Evolutionary conservation across 2,888 invertebrate species (phyloP), one percentile per base, ranked within the genome.

Genomic region (Celastrina argiolus): DNA sequence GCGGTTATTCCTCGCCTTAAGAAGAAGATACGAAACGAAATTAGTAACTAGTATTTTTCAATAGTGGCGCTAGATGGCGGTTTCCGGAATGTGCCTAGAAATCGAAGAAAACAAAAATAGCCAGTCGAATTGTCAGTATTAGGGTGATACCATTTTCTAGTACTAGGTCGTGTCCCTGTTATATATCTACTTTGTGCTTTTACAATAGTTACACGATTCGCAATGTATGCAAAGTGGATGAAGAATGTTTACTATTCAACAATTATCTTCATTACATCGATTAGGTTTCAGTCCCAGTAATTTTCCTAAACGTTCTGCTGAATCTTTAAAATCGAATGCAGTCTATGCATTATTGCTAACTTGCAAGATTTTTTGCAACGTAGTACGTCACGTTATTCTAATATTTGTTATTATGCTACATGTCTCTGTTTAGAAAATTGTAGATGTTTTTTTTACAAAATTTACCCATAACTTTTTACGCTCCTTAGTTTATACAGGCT

Each of bases 181-280:
- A 2, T 28, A 28, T 28, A 28, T 28, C 2, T 31, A 31, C 31
- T 31, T 31, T 4, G 7, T 31, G 3, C 36, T 36, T 1, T 12
- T 36, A 36, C 36, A 36, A 36, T 10, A 36, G 5, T 45, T 5
- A 51, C 51, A 36, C 8, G 36, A 51, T 51, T 26, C 3, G 22
- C 22, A 51, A 51, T 26, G 51, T 51, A 51, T 51, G 51, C 51
- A 51, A 51, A 51, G 7, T 10, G 51, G 8, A 3, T 8, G 36
- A 3, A 22, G 22, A 10, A 51, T 51, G 22, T 36, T 51, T 51
- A 51, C 51, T 26, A 51, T 22, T 51, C 51, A 51, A 51, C 51
- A 51, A 51, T 51, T 51, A 51, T 51, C 51, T 14, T 51, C 51
- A 51, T 51, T 22, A 51, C 22, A 51, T 51, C 51, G 22, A 51